A percentile compares a stretch with the other conserved stretches of the same genome.
These are phyloP conservation scores for Lasioglossum leucozonium DNA, from an alignment of 2,888 invertebrate species.

Conservation along the genomic window DNA sequence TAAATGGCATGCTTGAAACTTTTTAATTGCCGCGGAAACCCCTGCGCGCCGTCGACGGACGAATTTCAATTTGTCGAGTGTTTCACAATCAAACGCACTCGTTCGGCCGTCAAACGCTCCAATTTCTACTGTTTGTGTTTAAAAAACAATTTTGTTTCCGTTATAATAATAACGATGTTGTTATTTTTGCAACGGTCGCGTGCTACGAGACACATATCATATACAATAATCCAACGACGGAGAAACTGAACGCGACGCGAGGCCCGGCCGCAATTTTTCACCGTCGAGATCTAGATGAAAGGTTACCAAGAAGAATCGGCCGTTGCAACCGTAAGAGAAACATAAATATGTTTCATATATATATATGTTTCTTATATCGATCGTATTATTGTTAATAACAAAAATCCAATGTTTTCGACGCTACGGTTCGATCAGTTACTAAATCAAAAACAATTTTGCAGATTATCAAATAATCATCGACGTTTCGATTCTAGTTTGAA, in stretches of 20 bases:
- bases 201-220: conserved; percentile 11
- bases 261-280: conserved; percentile 44
- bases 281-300: conserved; percentile 55
- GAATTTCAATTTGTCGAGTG: background rate
- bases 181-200: conserved; percentile 21
- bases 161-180: conserved; percentile 19
- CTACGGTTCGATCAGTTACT: no score
- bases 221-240: background rate
- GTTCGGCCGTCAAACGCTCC: background rate
- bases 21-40: background rate
- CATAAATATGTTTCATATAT: no score
- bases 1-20: background rate
- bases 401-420: no score
- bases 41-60: background rate
- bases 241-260: background rate
- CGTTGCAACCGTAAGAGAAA: conserved; percentile 17
- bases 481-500: no score
- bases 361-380: no score
- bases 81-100: conserved; percentile 3
- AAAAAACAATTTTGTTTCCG: conserved; percentile 3
- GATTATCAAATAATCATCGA: no score
- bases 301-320: conserved; percentile 45
- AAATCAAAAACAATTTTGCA: no score
- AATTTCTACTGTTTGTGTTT: background rate
- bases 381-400: no score